Base-by-base conservation (phyloP, 2,797 vertebrate species). In the Anisognathus igniventris region DNA sequence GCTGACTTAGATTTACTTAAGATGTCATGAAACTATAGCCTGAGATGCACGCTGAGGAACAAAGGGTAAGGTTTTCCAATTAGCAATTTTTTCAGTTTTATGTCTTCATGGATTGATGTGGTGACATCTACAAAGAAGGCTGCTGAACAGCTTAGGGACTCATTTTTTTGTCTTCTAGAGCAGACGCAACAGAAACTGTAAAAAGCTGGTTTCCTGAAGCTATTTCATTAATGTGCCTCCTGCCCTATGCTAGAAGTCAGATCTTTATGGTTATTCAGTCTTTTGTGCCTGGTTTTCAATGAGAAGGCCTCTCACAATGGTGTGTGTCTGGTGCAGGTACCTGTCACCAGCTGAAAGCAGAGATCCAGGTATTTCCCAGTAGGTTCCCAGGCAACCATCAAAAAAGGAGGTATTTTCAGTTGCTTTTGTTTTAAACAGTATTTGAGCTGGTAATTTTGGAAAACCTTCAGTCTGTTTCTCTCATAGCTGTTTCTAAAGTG, bases 1-100 rank as follows among this genome's bases (percentile, higher is more conserved):
- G 79, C 88, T 90, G 88, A 91, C 73, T 90, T 86, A 40, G 47
- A 51, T 86, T 90, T 72, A 75, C 86, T 72, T 68, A 44, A 90
- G 54, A 70, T 50, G 42, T 68, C 21, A n/a, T 54, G 45, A 79
- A 91, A 23, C 91, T 50, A 0, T 53, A n/a, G 14, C 18, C 48
- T 39, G 50, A 86, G 76, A 68, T 75, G 37, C 21, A 6, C 19
- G 6, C 65, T 86, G 62, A 93, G 35, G 48, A 86, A 20, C 1
- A 2, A 84, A 84, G 54, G 14, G 27, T 48, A 65, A 47, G 28
- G 42, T 85, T 75, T 88, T n/a, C 70, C 60, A 67, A 14, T 48
- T 71, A 62, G 44, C 1, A 3, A 0, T 39, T 91, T 73, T 75
- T 79, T 70, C 66, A 12, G 17, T 37, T 88, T 64, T 74, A 13